Evolutionary conservation across 1,140 invertebrate species (phyloP).

Genomic region (Frieseomelitta varia): DNA sequence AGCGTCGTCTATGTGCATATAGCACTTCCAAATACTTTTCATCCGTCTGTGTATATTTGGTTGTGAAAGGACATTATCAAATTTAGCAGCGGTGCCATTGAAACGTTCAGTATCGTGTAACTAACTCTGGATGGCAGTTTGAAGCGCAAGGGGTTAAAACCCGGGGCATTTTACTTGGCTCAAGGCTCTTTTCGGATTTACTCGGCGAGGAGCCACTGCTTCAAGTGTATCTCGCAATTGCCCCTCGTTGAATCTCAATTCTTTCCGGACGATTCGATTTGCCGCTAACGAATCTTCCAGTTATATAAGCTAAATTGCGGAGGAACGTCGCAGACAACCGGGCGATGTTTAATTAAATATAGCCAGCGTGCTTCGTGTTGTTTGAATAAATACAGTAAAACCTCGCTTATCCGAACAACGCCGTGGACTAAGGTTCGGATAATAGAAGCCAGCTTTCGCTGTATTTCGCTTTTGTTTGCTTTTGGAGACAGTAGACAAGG

Average conservation of each 20-base stretch:
- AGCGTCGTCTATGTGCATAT: neutral
- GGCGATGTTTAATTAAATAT: slow-evolving; percentile 17
- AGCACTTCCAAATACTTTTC: neutral
- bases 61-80: neutral
- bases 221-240: slow-evolving; percentile 20
- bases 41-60: neutral
- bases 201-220: neutral
- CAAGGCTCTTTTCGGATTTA: slow-evolving; percentile 24
- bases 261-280: slow-evolving; percentile 28
- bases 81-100: neutral
- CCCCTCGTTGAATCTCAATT: slow-evolving; percentile 21
- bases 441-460: too few species aligned
- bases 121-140: slow-evolving; percentile 4
- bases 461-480: too few species aligned
- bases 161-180: slow-evolving; percentile 15
- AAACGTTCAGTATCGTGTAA: neutral
- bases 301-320: slow-evolving; percentile 12
- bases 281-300: slow-evolving; percentile 21
- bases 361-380: neutral
- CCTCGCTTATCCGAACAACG: too few species aligned
- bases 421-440: too few species aligned
- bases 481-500: too few species aligned
- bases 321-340: neutral
- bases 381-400: neutral
- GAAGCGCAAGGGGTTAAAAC: slow-evolving; percentile 2